Conservation (phyloP, 2,888 invertebrate genomes). For the Apoderus coryli region DNA sequence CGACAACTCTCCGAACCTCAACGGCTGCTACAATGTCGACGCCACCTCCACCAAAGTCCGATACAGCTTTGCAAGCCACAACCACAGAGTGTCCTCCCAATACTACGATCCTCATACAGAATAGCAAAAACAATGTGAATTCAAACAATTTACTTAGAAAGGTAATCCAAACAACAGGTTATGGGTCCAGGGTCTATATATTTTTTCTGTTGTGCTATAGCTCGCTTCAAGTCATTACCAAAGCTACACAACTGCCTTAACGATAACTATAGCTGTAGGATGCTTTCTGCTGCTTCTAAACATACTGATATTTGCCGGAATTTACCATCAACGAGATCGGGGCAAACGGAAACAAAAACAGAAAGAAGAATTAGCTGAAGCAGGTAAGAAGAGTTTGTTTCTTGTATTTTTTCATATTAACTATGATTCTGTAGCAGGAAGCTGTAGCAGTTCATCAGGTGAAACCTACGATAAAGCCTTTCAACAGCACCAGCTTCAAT, state of each 20-base stretch:
- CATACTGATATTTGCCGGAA: slow-evolving; percentile 76
- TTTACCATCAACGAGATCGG: slow-evolving; percentile 68
- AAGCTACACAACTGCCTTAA: slow-evolving; percentile 76
- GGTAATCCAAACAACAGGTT: no score
- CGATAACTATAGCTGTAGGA: slow-evolving; percentile 76
- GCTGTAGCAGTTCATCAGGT: slow-evolving; percentile 45
- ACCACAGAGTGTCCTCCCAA: slow-evolving; percentile 68
- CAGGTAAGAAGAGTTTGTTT: slow-evolving; percentile 38
- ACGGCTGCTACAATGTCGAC: slow-evolving; percentile 31
- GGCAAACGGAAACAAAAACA: slow-evolving; percentile 45
- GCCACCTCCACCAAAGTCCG: slow-evolving; percentile 37
- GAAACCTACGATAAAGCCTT: slow-evolving; percentile 43
- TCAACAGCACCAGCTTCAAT: slow-evolving; percentile 18
- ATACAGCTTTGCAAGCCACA: slow-evolving; percentile 35
- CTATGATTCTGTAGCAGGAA: slow-evolving; percentile 45
- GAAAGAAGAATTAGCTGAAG: slow-evolving; percentile 62
- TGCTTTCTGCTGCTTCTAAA: slow-evolving; percentile 70
- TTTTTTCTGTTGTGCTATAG: no score
- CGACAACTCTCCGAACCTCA: slow-evolving; percentile 21
- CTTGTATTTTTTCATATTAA: no score
- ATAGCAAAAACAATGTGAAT: no score
- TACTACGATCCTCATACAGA: no score
- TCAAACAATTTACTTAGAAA: slow-evolving; percentile 15
- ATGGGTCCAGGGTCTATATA: no score
- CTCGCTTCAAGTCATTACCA: slow-evolving; percentile 74